Conservation (phyloP, 2,888 invertebrate species). For the Drosophila algonquin region DNA sequence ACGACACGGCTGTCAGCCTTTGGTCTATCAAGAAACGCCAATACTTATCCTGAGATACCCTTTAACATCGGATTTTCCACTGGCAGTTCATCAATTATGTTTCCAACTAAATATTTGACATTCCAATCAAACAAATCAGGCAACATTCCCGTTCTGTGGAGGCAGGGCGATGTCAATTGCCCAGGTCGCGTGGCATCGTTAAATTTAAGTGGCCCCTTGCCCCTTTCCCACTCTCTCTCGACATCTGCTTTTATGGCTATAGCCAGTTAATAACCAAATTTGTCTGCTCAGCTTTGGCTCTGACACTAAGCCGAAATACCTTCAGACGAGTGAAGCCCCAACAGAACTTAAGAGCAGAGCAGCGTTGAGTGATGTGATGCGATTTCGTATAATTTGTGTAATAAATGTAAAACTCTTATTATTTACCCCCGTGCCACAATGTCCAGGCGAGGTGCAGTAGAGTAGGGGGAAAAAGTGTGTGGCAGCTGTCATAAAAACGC, state of each 20-base stretch:
- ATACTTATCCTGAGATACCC: background rate
- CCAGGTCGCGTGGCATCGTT: conserved; percentile 37
- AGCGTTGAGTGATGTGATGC: conserved; percentile 22
- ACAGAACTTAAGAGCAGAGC: conserved; percentile 12
- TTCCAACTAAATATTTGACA: background rate
- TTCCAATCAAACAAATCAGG: background rate
- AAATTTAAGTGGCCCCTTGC: conserved; percentile 46
- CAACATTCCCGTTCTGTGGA: background rate
- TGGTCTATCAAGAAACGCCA: background rate
- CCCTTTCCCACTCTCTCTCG: background rate
- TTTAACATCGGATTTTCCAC: background rate
- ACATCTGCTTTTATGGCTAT: conserved; percentile 46
- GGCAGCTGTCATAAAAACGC: conserved; percentile 25
- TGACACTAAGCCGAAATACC: conserved; percentile 36
- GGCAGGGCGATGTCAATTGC: conserved; percentile 14
- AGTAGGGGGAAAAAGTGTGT: background rate
- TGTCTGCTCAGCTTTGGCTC: conserved; percentile 58
- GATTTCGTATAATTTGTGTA: conserved; percentile 41
- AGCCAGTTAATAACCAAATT: conserved; percentile 68
- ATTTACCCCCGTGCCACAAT: conserved; percentile 15
- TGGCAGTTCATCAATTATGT: background rate
- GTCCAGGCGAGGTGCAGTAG: too few species aligned
- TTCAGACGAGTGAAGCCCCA: conserved; percentile 11
- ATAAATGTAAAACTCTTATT: conserved; percentile 44
- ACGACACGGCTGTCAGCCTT: background rate